Percentiles rank a stretch among this genome's conserved stretches.
Conservation (phyloP, 2,888 invertebrate species). For the Caenorhabditis doughertyi region DNA sequence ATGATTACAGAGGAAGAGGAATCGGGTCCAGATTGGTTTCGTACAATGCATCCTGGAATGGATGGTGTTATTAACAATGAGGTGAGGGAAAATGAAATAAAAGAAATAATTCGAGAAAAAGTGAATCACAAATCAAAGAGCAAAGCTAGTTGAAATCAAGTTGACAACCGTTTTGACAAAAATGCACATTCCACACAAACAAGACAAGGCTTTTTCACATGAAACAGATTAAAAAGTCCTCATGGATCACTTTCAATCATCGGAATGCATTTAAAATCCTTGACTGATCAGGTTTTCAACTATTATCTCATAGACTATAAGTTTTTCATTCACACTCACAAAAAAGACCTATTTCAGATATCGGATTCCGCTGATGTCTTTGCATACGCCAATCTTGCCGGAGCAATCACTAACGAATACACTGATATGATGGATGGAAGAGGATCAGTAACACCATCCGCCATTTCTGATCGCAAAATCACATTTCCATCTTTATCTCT, state of each 20-base stretch:
- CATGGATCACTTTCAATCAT: no score
- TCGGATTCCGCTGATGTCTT: conserved; percentile 63
- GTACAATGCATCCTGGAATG: conserved; percentile 71
- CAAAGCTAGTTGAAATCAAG: no score
- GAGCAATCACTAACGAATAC: conserved; percentile 52
- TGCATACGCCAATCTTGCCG: conserved; percentile 59
- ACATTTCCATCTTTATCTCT: conserved; percentile 55
- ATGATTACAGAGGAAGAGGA: conserved; percentile 72
- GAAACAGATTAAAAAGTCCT: no score
- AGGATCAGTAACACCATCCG: not conserved
- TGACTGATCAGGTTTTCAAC: no score
- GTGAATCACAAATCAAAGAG: no score
- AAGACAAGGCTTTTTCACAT: no score
- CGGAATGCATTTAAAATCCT: no score
- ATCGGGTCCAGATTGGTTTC: conserved; percentile 76
- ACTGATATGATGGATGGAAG: conserved; percentile 40
- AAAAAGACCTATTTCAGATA: conserved; percentile 16
- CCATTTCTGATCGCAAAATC: conserved; percentile 46
- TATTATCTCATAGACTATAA: no score
- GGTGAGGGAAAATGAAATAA: conserved; percentile 4
- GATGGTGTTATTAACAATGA: conserved; percentile 68
- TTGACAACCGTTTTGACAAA: no score
- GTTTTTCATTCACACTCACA: no score
- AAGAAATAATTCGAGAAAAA: no score
- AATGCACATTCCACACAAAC: no score